These are phyloP conservation scores for Pollenia angustigena DNA, from an alignment of 2,888 invertebrate genomes.

Conservation along the genomic window DNA sequence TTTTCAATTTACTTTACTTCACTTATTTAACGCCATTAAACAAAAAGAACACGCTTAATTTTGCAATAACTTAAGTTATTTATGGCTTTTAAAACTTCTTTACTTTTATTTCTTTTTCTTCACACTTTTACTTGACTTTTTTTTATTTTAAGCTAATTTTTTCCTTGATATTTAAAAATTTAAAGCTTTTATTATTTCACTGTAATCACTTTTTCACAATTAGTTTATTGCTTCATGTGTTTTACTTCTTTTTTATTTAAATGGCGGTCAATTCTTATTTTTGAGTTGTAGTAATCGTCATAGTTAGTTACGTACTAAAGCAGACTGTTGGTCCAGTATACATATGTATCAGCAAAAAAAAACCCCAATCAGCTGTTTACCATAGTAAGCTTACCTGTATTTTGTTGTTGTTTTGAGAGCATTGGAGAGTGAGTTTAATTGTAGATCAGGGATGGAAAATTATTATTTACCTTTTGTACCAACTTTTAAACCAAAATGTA, in stretches of 20 bases:
- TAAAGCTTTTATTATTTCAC: neutral
- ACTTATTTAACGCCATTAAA: neutral
- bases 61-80: neutral
- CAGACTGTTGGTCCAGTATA: conserved; percentile 31
- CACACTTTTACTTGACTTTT: conserved; percentile 2
- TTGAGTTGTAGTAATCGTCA: neutral
- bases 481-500: neutral
- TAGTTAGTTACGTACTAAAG: conserved; percentile 30
- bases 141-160: neutral
- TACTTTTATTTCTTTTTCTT: neutral
- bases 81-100: neutral
- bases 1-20: neutral
- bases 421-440: neutral
- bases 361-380: conserved; percentile 51
- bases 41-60: neutral
- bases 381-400: conserved; percentile 52
- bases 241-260: conserved; percentile 25
- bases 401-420: conserved; percentile 41
- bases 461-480: neutral
- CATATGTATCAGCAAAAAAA: neutral
- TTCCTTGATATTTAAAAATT: neutral
- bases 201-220: conserved; percentile 24
- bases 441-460: conserved; percentile 12
- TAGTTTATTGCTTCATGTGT: conserved; percentile 8
- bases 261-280: neutral